Evolutionary conservation across 2,113 vertebrate species (phyloP).

Genomic region (Tyrannus savana): DNA sequence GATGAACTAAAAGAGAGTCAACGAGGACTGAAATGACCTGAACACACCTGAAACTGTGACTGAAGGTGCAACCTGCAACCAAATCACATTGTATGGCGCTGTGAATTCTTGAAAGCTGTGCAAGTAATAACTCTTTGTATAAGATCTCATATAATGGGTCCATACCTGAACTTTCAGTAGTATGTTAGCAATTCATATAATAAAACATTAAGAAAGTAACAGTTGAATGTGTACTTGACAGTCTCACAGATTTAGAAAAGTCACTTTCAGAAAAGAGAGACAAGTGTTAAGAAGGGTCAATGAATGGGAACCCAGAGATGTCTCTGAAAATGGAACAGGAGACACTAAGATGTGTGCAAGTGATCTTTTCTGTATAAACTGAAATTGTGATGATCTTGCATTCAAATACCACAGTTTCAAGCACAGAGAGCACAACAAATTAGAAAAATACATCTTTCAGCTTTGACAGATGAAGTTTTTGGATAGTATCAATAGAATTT

Average conservation of each 20-base stretch:
- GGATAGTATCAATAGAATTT: background rate
- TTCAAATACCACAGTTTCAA: background rate
- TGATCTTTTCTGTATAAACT: background rate
- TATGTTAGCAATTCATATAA: background rate
- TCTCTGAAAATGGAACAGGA: background rate
- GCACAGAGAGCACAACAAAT: background rate
- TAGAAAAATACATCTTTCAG: background rate
- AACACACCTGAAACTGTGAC: background rate
- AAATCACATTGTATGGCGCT: background rate
- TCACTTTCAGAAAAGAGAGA: background rate
- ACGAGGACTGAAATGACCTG: background rate
- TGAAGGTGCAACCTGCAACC: background rate
- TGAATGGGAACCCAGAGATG: background rate
- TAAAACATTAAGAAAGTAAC: background rate
- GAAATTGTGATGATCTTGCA: background rate
- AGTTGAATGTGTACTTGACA: background rate
- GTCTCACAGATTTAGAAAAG: background rate
- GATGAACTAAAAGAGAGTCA: background rate
- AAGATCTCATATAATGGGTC: background rate
- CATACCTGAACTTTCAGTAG: background rate
- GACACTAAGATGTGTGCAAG: background rate
- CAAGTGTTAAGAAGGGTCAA: background rate
- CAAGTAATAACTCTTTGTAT: background rate
- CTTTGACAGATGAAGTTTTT: background rate
- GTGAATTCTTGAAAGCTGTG: background rate